Base-by-base conservation (phyloP, 1,140 invertebrate species). In the Stegodyphus dumicola region DNA sequence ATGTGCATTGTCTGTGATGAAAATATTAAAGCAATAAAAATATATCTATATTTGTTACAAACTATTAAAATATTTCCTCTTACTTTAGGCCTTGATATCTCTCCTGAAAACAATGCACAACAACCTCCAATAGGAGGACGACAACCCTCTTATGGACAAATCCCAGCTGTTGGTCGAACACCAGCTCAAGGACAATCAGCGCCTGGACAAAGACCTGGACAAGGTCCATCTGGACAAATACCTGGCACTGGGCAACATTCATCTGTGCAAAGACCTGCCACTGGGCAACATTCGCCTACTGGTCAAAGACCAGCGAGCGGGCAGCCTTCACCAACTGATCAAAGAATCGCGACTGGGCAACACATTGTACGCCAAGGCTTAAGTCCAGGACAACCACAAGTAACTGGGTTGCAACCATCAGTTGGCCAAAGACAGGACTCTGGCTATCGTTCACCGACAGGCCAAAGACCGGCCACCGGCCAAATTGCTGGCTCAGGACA, bases 81-180 rank as follows among this genome's bases (percentile, higher is more conserved):
- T 3, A 33, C 1, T 33, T 33, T 33, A 33, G 33, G 33, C 33
- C 33, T 33, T 33, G 33, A 3, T 33, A 33, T 33, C 33, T 33
- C 33, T 33, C 33, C 33, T 33, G 33, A 33, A 33, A 33, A 33
- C 33, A n/a, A 7, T 7, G 13, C 65, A 67, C 10, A 7, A 5
- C 77, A 71, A 17, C 77, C 51, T 6, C 77, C 6, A 71, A n/a
- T 18, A 49, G 51, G 52, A 1, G 17, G n/a, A 4, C 2, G 60
- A 6, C 77, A 80, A 71, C 77, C 77, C 0, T 51, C 51, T 74
- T 9, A 9, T 74, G 71, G 51, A 74, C 71, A 54, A 17, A 11
- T 54, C 6, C 10, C 69, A 49, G 69, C 49, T n/a, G 33, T 11
- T n/a, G 48, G 48, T 11, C 7, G 69, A 17, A 33, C 17, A 17